These are phyloP conservation scores for Leuctra nigra DNA, from an alignment of 2,888 invertebrate species.

Conservation along the genomic window DNA sequence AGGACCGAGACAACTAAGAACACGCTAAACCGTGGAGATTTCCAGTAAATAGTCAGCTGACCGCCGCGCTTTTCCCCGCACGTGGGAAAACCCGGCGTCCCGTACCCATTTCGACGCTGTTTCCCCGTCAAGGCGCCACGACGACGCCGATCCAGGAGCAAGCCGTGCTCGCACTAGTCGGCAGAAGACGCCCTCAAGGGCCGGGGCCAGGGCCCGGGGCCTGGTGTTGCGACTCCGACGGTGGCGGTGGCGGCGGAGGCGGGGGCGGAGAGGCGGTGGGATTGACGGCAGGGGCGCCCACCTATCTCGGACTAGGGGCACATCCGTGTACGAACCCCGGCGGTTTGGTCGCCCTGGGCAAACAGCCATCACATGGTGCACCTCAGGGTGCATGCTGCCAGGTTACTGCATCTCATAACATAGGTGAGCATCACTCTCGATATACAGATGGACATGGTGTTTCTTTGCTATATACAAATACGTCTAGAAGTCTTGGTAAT, in stretches of 20 bases:
- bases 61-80: too few relatives aligned
- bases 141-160: not conserved
- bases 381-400: constrained; percentile 31
- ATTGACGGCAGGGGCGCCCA: constrained; percentile 18
- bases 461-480: too few relatives aligned
- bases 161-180: not conserved
- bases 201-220: not conserved
- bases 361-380: constrained; percentile 24
- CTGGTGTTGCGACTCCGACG: constrained; percentile 2
- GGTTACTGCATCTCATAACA: constrained; percentile 45
- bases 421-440: constrained; percentile 44
- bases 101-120: not conserved
- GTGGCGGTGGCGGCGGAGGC: constrained; percentile 8
- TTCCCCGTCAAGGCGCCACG: not conserved
- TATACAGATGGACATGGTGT: too few relatives aligned
- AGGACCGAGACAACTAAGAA: too few relatives aligned
- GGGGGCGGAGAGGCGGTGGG: constrained; percentile 23
- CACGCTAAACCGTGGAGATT: too few relatives aligned
- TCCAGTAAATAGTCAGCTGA: not conserved
- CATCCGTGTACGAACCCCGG: constrained; percentile 8
- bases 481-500: too few relatives aligned
- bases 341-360: constrained; percentile 6
- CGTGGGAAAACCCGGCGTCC: too few relatives aligned
- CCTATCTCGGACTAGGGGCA: constrained; percentile 9
- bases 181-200: not conserved